A percentile compares a stretch with the other conserved stretches of the same genome.
These are phyloP conservation scores for Zalophus californianus DNA, from an alignment of 2,797 vertebrate genomes.

Conservation along the genomic window DNA sequence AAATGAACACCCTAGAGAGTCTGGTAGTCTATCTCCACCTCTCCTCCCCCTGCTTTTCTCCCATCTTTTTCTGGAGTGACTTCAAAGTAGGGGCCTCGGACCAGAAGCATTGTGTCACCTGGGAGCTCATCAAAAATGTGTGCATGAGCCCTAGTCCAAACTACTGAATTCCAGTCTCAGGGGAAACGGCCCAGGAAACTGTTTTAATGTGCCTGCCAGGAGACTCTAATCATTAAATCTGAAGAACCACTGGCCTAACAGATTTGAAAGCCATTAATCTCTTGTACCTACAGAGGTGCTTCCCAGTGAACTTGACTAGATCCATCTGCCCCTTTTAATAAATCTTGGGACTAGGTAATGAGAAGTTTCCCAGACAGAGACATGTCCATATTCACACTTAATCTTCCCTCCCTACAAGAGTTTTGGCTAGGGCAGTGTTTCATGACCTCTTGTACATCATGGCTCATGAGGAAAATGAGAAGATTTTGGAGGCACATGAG, in stretches of 20 bases:
- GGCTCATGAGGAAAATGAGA: constrained; percentile 15
- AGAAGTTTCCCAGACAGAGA: background rate
- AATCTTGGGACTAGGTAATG: background rate
- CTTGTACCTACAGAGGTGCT: background rate
- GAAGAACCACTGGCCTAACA: background rate
- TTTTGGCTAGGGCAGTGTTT: background rate
- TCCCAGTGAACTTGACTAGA: background rate
- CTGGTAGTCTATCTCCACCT: background rate
- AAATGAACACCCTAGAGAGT: background rate
- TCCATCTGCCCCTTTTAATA: background rate
- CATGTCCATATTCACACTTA: background rate
- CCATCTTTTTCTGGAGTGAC: background rate
- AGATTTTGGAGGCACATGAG: background rate
- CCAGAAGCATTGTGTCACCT: background rate
- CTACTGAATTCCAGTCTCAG: background rate
- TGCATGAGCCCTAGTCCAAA: background rate
- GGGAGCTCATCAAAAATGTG: background rate
- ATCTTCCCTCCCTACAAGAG: background rate
- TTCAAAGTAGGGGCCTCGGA: background rate
- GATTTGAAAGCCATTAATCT: background rate
- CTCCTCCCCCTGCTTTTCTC: background rate
- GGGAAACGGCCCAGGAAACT: constrained; percentile 11
- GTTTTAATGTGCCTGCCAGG: background rate
- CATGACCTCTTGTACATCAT: background rate
- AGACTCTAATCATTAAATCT: background rate